Evolutionary conservation across 1,140 invertebrate genomes (phyloP).

Genomic region (Hycleus cichorii): DNA sequence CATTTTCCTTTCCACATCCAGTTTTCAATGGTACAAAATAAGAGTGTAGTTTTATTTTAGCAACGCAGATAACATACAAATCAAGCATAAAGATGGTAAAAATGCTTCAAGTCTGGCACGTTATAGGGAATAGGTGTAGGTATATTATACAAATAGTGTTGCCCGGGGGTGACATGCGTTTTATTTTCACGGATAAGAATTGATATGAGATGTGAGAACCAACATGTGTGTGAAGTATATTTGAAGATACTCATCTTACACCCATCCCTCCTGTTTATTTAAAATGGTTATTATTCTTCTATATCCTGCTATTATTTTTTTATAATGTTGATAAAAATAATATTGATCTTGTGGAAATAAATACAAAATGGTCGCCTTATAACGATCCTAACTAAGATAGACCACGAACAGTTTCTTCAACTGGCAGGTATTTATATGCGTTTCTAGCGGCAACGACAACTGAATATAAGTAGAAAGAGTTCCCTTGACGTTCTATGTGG

Average conservation of each 20-base stretch:
- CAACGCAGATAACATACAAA: conserved; percentile 11
- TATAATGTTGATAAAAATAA: not conserved
- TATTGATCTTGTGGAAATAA: not conserved
- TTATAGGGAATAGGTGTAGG: conserved; percentile 16
- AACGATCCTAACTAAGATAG: no score
- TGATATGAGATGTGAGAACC: conserved; percentile 27
- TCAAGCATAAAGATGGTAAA: conserved; percentile 18
- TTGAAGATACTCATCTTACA: not conserved
- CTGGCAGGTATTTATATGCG: conserved; percentile 17
- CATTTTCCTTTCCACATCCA: no score
- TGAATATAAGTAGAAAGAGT: conserved; percentile 20
- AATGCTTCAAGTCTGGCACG: conserved; percentile 9
- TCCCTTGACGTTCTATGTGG: conserved; percentile 15
- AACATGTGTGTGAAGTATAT: conserved; percentile 16
- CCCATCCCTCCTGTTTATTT: conserved; percentile 7
- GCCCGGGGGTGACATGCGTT: conserved; percentile 26
- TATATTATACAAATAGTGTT: conserved; percentile 26
- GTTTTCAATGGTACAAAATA: not conserved
- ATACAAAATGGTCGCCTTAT: no score
- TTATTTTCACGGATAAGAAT: conserved; percentile 27
- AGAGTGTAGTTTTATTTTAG: conserved; percentile 22
- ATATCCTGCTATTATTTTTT: not conserved
- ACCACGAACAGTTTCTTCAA: conserved; percentile 6
- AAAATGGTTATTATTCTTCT: conserved; percentile 12
- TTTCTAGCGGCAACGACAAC: conserved; percentile 19